Percentiles rank a stretch among this genome's conserved stretches.
Evolutionary conservation across 2,113 vertebrate species (phyloP).

Genomic region (Chaetorhynchus papuensis): DNA sequence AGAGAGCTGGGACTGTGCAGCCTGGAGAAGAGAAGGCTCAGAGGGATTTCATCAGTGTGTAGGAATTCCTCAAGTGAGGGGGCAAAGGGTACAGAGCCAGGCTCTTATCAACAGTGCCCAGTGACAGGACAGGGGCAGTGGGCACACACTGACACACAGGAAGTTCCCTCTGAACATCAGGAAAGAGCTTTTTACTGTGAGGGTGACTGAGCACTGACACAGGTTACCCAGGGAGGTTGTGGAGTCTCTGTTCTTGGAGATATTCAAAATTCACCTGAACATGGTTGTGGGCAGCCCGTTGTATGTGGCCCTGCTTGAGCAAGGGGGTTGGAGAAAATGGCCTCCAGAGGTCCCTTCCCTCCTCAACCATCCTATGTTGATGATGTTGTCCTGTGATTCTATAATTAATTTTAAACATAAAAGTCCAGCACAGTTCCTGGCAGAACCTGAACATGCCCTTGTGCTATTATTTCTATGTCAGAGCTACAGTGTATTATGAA

Average conservation of each 20-base stretch:
- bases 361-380: background rate
- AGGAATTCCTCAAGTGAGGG: background rate
- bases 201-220: background rate
- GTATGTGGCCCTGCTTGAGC: background rate
- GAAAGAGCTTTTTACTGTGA: background rate
- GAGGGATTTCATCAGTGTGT: background rate
- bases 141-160: background rate
- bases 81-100: background rate
- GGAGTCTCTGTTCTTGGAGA: background rate
- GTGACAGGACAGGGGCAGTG: background rate
- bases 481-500: background rate
- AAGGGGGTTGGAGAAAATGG: background rate
- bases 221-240: background rate
- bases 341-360: background rate
- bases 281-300: rapidly evolving
- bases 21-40: background rate
- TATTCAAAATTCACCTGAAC: background rate
- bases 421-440: background rate
- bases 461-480: background rate
- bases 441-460: background rate
- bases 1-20: background rate
- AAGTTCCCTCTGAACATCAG: background rate
- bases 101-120: background rate
- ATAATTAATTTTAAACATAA: background rate
- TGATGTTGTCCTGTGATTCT: background rate